A percentile compares a stretch with the other conserved stretches of the same genome.
Conservation (phyloP, 2,113 vertebrate species). For the Spizaetus ornatus region DNA sequence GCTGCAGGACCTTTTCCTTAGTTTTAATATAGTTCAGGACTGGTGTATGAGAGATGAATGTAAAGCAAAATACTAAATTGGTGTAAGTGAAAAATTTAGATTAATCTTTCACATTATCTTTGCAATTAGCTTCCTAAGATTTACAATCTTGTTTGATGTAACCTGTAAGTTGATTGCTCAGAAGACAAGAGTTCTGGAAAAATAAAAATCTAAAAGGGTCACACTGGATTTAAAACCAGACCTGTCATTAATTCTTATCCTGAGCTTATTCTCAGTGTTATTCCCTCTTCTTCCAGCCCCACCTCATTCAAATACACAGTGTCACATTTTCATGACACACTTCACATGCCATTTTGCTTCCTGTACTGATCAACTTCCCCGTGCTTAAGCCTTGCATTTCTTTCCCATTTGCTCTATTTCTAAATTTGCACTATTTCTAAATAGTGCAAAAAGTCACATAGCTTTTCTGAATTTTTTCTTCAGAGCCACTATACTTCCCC, state of each 20-base stretch:
- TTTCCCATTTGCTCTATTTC: background rate
- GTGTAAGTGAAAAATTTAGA: background rate
- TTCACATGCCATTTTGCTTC: background rate
- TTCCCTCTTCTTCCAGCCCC: background rate
- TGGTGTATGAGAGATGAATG: background rate
- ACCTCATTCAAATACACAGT: background rate
- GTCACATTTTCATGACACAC: background rate
- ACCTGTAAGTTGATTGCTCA: background rate
- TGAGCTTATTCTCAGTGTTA: background rate
- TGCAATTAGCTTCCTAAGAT: background rate
- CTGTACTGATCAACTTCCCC: background rate
- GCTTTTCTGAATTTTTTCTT: background rate
- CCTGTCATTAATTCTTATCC: background rate
- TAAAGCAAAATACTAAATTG: background rate
- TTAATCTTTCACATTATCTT: background rate
- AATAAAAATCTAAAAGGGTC: background rate
- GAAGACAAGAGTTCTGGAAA: background rate
- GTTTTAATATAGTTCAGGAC: background rate
- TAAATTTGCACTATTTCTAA: background rate
- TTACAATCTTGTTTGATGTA: background rate
- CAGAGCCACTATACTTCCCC: background rate
- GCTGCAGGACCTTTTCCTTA: background rate
- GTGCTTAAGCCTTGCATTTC: background rate
- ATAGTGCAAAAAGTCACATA: background rate
- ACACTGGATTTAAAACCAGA: background rate